phyloP scores from a whole-genome alignment of 2,113 vertebrate species.

The Chlorodrepanis virens region DNA sequence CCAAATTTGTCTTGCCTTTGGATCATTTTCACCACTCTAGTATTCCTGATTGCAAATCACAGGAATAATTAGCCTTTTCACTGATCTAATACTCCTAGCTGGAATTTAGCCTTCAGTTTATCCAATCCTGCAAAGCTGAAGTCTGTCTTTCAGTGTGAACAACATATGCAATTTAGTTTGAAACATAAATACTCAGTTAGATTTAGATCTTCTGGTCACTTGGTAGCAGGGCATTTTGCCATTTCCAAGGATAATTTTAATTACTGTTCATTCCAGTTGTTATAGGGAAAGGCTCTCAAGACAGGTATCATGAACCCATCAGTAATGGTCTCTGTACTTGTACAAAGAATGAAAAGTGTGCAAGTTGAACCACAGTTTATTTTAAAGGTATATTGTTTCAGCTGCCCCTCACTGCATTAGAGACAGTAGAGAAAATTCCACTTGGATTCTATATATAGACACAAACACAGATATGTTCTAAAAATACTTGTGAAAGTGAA shows the following conservation, averaged over 20 bases:
- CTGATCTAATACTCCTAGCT: neutral
- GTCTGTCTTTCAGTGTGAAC: neutral
- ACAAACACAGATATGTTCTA: neutral
- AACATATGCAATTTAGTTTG: neutral
- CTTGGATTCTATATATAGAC: neutral
- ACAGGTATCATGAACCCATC: neutral
- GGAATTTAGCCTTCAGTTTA: neutral
- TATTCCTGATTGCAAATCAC: neutral
- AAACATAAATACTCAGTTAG: neutral
- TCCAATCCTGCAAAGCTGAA: neutral
- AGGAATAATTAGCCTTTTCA: neutral
- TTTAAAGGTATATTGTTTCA: neutral
- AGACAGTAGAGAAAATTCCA: neutral
- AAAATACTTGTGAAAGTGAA: neutral
- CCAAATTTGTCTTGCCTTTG: neutral
- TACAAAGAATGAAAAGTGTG: neutral
- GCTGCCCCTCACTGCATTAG: neutral
- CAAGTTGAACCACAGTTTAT: neutral
- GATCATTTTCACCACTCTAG: neutral
- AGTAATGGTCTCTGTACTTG: neutral
- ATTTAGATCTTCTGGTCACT: neutral
- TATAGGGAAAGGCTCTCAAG: neutral
- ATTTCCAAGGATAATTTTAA: neutral
- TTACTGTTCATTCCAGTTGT: neutral
- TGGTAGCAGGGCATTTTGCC: neutral